Base-by-base conservation (phyloP, 2,113 vertebrate genomes). In the Apteryx owenii region DNA sequence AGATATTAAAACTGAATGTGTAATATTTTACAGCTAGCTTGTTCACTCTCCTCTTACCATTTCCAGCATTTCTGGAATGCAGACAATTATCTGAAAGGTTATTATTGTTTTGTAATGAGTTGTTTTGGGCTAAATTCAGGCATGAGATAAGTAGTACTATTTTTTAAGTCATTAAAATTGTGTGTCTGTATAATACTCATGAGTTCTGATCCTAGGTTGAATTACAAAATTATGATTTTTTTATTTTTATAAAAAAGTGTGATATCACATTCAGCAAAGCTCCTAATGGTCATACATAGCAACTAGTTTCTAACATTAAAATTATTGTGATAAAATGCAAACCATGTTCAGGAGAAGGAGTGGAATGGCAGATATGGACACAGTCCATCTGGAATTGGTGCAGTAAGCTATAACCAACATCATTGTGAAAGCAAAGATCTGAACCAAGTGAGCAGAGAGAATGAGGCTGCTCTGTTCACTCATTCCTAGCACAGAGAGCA, bases 401-500 rank as follows among this genome's bases (percentile, higher is more conserved):
- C 10, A 36, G 31, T 29, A 65, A 72, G 13, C 25, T 5, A 1
- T n/a, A 85, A 72, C 26, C 31, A 25, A 31, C 73, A 51, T 60
- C 42, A 19, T 23, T n/a, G 60, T 38, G 76, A 60, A 80, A 72
- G 50, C 23, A 53, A 72, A 75, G 46, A 66, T 56, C 36, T 65
- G 25, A 58, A 1, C 23, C 12, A 9, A 80, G 31, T 20, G 17
- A 36, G 20, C 5, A 50, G 56, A 69, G 23, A 28, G 78, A 81
- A 76, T 36, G 23, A 12, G 3, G 21, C 17, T 66, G 4, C n/a
- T 88, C 31, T 58, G 1, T 83, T 38, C 38, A 15, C 19, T 65
- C 1, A 0, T 10, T 80, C 0, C 0, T n/a, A 38, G 18, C 26
- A n/a, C 36, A 19, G 31, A 68, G 5, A 71, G 31, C 9, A 28